Percentiles rank a stretch among this genome's conserved stretches.
Conservation (phyloP, 2,888 invertebrate genomes). For the Troides oblongomaculatus region DNA sequence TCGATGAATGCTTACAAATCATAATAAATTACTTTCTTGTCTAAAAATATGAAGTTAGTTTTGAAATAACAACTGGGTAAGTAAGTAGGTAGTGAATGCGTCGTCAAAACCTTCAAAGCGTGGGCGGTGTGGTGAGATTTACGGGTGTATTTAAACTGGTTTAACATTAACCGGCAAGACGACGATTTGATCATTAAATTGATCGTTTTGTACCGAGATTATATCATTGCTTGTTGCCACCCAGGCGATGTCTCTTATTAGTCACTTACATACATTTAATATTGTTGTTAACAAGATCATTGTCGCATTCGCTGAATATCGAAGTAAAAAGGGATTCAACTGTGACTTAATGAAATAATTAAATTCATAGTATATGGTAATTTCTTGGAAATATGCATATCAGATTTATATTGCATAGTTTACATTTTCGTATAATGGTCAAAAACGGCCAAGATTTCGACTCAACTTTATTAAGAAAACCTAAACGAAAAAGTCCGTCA, state of each 20-base stretch:
- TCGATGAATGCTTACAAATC: slow-evolving; percentile 13
- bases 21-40: slow-evolving; percentile 11
- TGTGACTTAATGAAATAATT: too few relatives aligned
- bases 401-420: too few relatives aligned
- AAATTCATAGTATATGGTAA: neutral
- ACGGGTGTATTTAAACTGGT: slow-evolving; percentile 78
- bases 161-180: slow-evolving; percentile 52
- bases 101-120: slow-evolving; percentile 56
- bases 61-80: slow-evolving; percentile 28
- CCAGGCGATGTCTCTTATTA: slow-evolving; percentile 44
- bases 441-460: too few relatives aligned
- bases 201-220: slow-evolving; percentile 70
- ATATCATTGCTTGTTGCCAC: slow-evolving; percentile 70
- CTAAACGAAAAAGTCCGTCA: too few relatives aligned
- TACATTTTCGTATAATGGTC: too few relatives aligned
- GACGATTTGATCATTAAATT: slow-evolving; percentile 75
- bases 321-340: neutral
- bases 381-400: neutral
- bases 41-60: slow-evolving; percentile 10
- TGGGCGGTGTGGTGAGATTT: slow-evolving; percentile 71
- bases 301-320: neutral
- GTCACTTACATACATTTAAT: slow-evolving; percentile 18
- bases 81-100: slow-evolving; percentile 43
- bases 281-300: slow-evolving; percentile 10
- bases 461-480: too few relatives aligned